A percentile compares a stretch with the other conserved stretches of the same genome.
Evolutionary conservation across 2,797 vertebrate species (phyloP).

Genomic region (Myripristis murdjan): DNA sequence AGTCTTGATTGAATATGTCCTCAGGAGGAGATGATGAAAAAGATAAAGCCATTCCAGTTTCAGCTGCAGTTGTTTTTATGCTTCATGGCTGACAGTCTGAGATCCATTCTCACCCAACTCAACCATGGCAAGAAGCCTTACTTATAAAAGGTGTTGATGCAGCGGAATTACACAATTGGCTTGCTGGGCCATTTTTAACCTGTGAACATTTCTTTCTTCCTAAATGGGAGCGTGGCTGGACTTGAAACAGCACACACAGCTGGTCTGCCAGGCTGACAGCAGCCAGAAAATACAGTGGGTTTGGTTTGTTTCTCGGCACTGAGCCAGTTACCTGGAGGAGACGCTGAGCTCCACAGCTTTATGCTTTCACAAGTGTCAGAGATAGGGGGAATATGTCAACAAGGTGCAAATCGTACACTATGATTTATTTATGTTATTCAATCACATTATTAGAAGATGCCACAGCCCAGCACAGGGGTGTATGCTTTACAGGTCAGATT

Average conservation of each 20-base stretch:
- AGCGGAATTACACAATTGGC: not conserved
- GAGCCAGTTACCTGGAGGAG: not conserved
- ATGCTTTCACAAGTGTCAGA: not conserved
- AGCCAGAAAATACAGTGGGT: not conserved
- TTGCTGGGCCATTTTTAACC: not conserved
- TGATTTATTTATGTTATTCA: slow-evolving; percentile 9
- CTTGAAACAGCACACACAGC: not conserved
- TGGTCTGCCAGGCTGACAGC: not conserved
- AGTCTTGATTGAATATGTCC: not conserved
- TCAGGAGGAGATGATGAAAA: slow-evolving; percentile 6
- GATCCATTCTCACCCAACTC: not conserved
- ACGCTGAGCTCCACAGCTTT: not conserved
- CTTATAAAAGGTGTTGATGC: not conserved
- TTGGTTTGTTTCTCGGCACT: too few relatives aligned
- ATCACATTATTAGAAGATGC: slow-evolving; percentile 7
- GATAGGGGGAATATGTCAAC: not conserved
- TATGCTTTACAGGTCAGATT: not conserved
- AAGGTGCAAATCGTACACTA: not conserved
- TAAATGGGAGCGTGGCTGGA: not conserved
- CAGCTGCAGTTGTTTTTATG: not conserved
- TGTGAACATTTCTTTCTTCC: not conserved
- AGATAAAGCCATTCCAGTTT: not conserved
- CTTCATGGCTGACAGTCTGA: not conserved
- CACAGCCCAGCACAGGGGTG: not conserved
- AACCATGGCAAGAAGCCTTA: not conserved